Percentiles rank a stretch among this genome's conserved stretches.
phyloP scores from a whole-genome alignment of 2,888 invertebrate genomes.

The Salticus scenicus region DNA sequence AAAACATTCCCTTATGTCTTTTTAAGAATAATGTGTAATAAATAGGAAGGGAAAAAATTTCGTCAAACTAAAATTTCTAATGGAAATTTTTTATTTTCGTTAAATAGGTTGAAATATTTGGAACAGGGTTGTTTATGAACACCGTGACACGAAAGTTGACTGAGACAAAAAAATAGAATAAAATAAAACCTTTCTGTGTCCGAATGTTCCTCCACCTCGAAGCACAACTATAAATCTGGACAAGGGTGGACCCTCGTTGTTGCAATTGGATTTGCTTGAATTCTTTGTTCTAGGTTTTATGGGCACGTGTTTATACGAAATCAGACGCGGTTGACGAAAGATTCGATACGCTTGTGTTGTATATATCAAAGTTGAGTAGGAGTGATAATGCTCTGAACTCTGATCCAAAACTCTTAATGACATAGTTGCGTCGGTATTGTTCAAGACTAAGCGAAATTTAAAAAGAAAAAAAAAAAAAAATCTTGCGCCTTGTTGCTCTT shows the following conservation, averaged over 20 bases:
- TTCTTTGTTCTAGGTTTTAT: conserved; percentile 26
- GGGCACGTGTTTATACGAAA: conserved; percentile 42
- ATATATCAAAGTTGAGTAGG: background rate
- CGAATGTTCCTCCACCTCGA: conserved; percentile 18
- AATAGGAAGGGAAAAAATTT: no score
- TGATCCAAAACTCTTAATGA: background rate
- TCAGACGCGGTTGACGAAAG: conserved; percentile 36
- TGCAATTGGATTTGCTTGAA: conserved; percentile 42
- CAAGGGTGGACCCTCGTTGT: conserved; percentile 50
- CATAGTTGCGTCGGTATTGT: background rate
- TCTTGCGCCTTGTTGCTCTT: no score
- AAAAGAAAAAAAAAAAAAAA: no score
- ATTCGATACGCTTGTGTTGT: conserved; percentile 4
- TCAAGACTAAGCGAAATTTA: background rate
- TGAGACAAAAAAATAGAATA: background rate
- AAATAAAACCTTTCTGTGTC: background rate
- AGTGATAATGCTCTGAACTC: background rate
- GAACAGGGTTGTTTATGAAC: background rate
- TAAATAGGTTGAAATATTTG: no score
- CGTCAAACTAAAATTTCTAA: no score
- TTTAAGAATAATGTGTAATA: no score
- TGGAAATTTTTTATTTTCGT: no score
- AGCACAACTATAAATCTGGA: conserved; percentile 50
- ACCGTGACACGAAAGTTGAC: background rate
- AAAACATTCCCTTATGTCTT: no score